A percentile compares a stretch with the other conserved stretches of the same genome.
Conservation (phyloP, 2,888 invertebrate genomes). For the Drosophila subquinaria region DNA sequence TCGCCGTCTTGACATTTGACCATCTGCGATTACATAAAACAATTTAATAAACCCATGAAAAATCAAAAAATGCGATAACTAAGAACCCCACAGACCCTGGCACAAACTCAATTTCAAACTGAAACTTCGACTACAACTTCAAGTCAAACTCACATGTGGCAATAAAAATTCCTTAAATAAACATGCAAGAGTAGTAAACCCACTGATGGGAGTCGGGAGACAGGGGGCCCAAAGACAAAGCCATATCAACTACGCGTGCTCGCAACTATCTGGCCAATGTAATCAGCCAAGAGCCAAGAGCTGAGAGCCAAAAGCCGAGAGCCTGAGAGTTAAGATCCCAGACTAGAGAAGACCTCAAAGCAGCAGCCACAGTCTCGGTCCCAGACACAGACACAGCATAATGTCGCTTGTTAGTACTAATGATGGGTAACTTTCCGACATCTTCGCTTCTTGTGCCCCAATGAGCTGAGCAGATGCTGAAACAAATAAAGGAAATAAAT, state of each 20-base stretch:
- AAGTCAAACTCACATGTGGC: conserved; percentile 39
- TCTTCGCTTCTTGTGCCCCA: conserved; percentile 31
- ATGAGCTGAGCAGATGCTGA: conserved; percentile 38
- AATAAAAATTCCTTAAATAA: conserved; percentile 78
- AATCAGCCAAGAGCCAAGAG: conserved; percentile 51
- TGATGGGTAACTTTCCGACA: conserved; percentile 65
- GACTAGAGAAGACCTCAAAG: conserved; percentile 44
- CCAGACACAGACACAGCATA: conserved; percentile 43
- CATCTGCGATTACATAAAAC: conserved; percentile 65
- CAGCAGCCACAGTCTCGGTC: conserved; percentile 27
- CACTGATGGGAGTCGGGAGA: conserved; percentile 1
- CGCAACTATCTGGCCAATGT: conserved; percentile 58
- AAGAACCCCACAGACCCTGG: conserved; percentile 30
- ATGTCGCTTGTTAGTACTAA: conserved; percentile 81
- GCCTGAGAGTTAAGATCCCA: conserved; percentile 40
- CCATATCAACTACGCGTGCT: conserved; percentile 71
- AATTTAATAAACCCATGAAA: conserved; percentile 80
- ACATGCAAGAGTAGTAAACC: conserved; percentile 41
- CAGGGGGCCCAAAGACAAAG: conserved; percentile 29
- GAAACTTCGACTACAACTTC: conserved; percentile 11
- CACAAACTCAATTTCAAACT: conserved; percentile 15
- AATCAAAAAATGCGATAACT: conserved; percentile 78
- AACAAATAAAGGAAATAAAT: conserved; percentile 42
- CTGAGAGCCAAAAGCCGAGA: conserved; percentile 19
- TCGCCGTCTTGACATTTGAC: conserved; percentile 60